phyloP scores from a whole-genome alignment of 2,888 invertebrate genomes.

The Aethes cnicana region DNA sequence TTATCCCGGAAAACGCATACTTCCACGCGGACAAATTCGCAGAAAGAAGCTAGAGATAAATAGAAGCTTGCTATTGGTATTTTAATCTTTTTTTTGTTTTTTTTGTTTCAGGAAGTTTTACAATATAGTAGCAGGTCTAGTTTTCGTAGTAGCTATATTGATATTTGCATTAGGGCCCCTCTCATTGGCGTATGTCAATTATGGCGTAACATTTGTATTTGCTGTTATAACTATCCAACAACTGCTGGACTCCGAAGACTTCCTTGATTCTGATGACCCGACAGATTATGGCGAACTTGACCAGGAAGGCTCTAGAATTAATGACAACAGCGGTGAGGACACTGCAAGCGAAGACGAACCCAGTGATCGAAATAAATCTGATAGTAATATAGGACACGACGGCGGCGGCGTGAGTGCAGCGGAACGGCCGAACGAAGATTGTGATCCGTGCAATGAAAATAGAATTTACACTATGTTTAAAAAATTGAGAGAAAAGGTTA shows the following conservation, averaged over 20 bases:
- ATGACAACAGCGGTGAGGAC: constrained; percentile 1
- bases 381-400: constrained; percentile 25
- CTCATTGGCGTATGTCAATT: constrained; percentile 83
- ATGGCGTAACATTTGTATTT: constrained; percentile 80
- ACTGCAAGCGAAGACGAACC: constrained; percentile 1
- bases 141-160: constrained; percentile 79
- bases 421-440: constrained; percentile 41
- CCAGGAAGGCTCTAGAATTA: neutral
- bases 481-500: constrained; percentile 65
- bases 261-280: constrained; percentile 18
- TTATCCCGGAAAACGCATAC: too few relatives aligned
- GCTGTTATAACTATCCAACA: constrained; percentile 82
- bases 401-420: constrained; percentile 28
- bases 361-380: constrained; percentile 21
- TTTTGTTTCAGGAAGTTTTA: constrained; percentile 73
- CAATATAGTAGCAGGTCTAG: constrained; percentile 63
- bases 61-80: neutral
- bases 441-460: constrained; percentile 63
- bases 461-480: constrained; percentile 62
- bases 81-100: neutral
- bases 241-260: constrained; percentile 56
- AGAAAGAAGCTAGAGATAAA: too few relatives aligned
- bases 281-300: constrained; percentile 2
- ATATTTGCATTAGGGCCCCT: constrained; percentile 83
- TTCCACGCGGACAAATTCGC: too few relatives aligned